Evolutionary conservation across 2,888 invertebrate species (phyloP), one percentile per base, ranked within the genome.

Genomic region (Amitus sp.): DNA sequence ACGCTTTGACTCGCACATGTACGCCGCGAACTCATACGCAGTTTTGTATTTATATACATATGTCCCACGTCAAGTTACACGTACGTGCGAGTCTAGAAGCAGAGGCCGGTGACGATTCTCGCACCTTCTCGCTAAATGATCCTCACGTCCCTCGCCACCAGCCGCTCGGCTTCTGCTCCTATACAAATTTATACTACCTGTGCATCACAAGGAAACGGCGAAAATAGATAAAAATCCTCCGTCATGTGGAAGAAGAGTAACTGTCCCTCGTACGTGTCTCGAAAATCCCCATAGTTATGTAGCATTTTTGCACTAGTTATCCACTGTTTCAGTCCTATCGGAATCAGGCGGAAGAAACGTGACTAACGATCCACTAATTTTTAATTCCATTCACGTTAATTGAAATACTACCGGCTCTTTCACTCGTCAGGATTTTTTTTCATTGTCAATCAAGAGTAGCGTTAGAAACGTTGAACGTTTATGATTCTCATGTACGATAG

Each of bases 81-180:
- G 54, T 73, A 68, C 77, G 76, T 76, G 75, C 74, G 73, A 73
- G 73, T 68, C 71, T 78, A 77, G 78, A 78, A 79, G 78, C 76
- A 73, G 79, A 79, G 76, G 80, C 77, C 79, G 75, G 82, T 82
- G 82, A 82, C 78, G 81, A 82, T 82, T 82, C 82, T 82, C 80
- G 69, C 82, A 82, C 82, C 77, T 80, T 65, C 56, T 70, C 76
- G 82, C 78, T 82, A 82, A 82, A 81, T 81, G 82, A 74, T 71
- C 73, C 74, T 77, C 69, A 65, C 72, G 69, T 73, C 74, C 73
- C 74, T 75, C 75, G 69, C 73, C 72, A 69, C 70, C 67, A 70
- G 69, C 70, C 73, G 60, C 66, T 65, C 68, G 72, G 77, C 79
- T 80, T 77, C 79, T 78, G 79, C 80, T 78, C 77, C 79, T 79